phyloP scores from a whole-genome alignment of 2,888 invertebrate genomes.

The Glaucopsyche alexis region DNA sequence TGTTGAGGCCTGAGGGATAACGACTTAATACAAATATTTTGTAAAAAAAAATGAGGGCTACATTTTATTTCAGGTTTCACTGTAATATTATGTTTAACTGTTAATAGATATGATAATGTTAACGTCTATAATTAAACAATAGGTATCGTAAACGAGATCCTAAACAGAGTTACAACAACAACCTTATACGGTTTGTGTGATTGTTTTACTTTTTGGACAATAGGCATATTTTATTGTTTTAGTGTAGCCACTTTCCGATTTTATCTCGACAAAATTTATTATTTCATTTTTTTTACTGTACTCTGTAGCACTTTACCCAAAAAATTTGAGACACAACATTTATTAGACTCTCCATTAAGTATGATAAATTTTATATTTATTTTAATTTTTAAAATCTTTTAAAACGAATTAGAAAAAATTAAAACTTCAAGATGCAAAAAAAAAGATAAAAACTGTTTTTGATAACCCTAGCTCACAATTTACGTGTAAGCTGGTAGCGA shows the following conservation, averaged over 20 bases:
- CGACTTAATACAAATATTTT: conserved; percentile 32
- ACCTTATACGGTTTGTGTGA: background rate
- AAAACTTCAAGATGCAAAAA: too few species aligned
- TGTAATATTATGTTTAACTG: too few species aligned
- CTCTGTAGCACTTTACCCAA: too few species aligned
- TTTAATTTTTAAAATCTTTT: too few species aligned
- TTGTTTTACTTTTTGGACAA: background rate
- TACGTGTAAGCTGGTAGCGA: conserved; percentile 77
- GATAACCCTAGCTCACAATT: conserved; percentile 64
- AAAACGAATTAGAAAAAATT: too few species aligned
- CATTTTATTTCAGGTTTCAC: too few species aligned
- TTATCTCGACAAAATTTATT: background rate
- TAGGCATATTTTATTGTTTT: background rate
- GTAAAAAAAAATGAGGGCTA: background rate
- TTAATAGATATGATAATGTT: background rate
- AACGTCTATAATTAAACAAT: background rate
- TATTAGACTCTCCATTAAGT: too few species aligned
- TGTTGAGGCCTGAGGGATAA: conserved; percentile 60
- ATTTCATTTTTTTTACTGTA: too few species aligned
- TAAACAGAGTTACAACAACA: too few species aligned
- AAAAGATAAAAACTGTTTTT: conserved; percentile 20
- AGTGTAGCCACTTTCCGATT: background rate
- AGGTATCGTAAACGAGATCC: too few species aligned
- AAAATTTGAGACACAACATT: background rate
- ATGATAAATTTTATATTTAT: too few species aligned